Conservation (phyloP, 1,140 invertebrate genomes). For the Dendrolimus punctatus region DNA sequence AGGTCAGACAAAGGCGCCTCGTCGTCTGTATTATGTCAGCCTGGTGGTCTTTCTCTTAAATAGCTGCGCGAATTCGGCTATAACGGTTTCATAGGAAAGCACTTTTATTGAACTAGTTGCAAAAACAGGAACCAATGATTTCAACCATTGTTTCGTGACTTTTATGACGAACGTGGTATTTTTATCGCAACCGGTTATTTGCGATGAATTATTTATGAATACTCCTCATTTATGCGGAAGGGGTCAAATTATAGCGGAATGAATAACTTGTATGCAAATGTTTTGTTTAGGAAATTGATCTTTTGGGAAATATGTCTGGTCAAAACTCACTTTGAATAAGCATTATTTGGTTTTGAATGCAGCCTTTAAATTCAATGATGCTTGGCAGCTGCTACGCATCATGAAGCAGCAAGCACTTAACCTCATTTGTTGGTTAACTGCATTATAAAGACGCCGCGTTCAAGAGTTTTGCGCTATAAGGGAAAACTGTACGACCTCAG, state of each 20-base stretch:
- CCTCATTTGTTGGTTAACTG: slow-evolving; percentile 61
- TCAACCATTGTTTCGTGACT: slow-evolving; percentile 27
- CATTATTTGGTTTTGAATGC: slow-evolving; percentile 1
- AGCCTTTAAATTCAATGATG: slow-evolving; percentile 18
- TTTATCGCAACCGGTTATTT: slow-evolving; percentile 26
- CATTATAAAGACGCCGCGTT: slow-evolving; percentile 44
- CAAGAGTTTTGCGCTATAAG: slow-evolving; percentile 11
- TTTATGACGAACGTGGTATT: slow-evolving; percentile 16
- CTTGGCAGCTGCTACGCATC: slow-evolving; percentile 48
- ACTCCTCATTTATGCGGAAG: slow-evolving; percentile 20
- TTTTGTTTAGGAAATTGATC: too few species aligned
- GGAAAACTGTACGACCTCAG: slow-evolving; percentile 9
- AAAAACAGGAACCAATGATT: slow-evolving; percentile 33
- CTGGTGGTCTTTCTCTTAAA: slow-evolving; percentile 19
- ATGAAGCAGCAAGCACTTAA: slow-evolving; percentile 51
- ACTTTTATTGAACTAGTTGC: slow-evolving; percentile 24
- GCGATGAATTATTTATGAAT: slow-evolving; percentile 34
- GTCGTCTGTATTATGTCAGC: slow-evolving; percentile 53
- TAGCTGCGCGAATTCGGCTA: slow-evolving; percentile 26
- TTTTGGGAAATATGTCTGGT: too few species aligned
- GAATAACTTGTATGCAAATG: too few species aligned
- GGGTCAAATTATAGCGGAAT: slow-evolving; percentile 23
- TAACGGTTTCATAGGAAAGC: slow-evolving; percentile 31
- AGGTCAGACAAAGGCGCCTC: slow-evolving; percentile 61
- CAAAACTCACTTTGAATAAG: too few species aligned